Base-by-base conservation (phyloP, 2,888 invertebrate species). In the Andrena camellia region DNA sequence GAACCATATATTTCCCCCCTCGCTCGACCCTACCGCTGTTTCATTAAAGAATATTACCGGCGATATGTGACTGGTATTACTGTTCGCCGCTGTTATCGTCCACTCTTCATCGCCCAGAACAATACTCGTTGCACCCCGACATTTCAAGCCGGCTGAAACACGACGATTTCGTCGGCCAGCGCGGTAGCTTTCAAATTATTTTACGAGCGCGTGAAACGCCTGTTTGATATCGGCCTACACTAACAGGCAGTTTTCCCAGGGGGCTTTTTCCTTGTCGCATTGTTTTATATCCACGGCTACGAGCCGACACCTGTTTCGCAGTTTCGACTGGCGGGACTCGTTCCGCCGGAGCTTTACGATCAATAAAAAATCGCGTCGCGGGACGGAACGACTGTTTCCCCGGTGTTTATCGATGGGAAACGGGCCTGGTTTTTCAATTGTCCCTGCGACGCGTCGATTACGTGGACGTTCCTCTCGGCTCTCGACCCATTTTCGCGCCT, bases 301-400 rank as follows among this genome's bases (percentile, higher is more conserved):
- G 20, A 63, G 48, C 13, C 26, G 78, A 66, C 69, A 79, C 79
- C 33, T 62, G 71, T 67, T 70, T 23, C 63, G 23, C 70, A n/a
- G 29, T 78, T 78, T 69, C 33, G 48, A 57, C 66, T 52, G 52
- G 35, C 52, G 26, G 72, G 69, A 66, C 76, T 66, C 42, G 73
- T 69, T 69, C 69, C 67, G 23, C 35, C 3, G 23, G 17, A 10
- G 63, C 31, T 59, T 77, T 33, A 63, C 67, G 80, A 81, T 79
- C 81, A 52, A 81, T 81, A 72, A 81, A 81, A 62, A 48, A 69
- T 73, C 63, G 13, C 59, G 17, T 68, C 50, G 23, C 17, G 8
- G 35, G 52, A 29, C 20, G n/a, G 26, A 68, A 23, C 31, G 26
- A 35, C 42, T 17, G 23, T 66, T 52, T 26, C 57, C n/a, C 60